These are phyloP conservation scores for Schizotus pectinicornis DNA, from an alignment of 2,888 invertebrate genomes.

Conservation along the genomic window DNA sequence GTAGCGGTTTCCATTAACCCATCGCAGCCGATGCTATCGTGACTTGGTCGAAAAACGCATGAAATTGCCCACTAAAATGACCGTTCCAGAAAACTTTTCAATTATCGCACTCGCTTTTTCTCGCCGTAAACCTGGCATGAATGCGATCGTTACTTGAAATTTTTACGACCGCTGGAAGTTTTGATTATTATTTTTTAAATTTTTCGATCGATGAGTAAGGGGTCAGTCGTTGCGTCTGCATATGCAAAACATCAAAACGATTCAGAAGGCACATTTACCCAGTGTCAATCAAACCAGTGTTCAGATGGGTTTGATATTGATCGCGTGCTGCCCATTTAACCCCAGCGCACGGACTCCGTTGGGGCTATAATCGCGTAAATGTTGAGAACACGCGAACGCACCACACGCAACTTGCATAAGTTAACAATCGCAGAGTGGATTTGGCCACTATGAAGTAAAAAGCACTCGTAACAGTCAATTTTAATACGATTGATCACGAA, in stretches of 20 bases:
- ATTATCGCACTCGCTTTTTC: conserved; percentile 17
- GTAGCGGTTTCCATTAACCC: conserved; percentile 30
- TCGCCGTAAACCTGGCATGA: conserved; percentile 17
- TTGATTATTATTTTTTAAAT: neutral
- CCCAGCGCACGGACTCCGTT: conserved; percentile 45
- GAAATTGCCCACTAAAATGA: conserved; percentile 33
- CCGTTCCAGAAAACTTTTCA: conserved; percentile 25
- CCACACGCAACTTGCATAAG: conserved; percentile 57
- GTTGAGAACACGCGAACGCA: conserved; percentile 53
- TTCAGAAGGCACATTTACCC: conserved; percentile 53
- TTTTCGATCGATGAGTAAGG: neutral
- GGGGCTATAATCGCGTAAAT: conserved; percentile 49
- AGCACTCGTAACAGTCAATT: conserved; percentile 40
- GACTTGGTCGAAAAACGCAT: conserved; percentile 33
- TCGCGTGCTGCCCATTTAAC: conserved; percentile 53
- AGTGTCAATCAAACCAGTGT: conserved; percentile 55
- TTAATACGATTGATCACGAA: conserved; percentile 45
- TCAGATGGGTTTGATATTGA: conserved; percentile 52
- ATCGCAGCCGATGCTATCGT: conserved; percentile 30
- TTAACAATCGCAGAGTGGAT: conserved; percentile 49
- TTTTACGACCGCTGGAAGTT: neutral
- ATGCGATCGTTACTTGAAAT: conserved; percentile 6
- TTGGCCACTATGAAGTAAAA: conserved; percentile 44
- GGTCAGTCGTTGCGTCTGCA: conserved; percentile 28
- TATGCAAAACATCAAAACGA: conserved; percentile 53